Conservation (phyloP, 2,888 invertebrate genomes). For the Acrobasis repandana region DNA sequence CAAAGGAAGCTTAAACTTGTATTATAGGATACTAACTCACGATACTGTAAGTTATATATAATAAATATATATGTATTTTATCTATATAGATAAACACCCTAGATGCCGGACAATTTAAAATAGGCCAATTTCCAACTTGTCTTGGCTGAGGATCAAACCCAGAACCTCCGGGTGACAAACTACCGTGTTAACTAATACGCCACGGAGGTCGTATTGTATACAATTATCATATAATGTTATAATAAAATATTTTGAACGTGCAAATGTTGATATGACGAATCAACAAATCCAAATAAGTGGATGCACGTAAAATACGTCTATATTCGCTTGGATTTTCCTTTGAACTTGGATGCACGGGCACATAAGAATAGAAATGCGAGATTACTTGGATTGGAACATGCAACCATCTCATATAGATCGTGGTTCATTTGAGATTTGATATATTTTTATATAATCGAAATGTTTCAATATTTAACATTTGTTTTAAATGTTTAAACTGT, state of each 20-base stretch:
- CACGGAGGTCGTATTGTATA: no score
- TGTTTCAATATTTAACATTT: neutral
- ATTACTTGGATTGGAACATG: conserved; percentile 1
- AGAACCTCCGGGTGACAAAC: no score
- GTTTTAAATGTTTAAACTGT: neutral
- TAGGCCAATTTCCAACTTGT: no score
- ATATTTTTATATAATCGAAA: neutral
- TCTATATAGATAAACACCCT: no score
- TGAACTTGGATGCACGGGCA: conserved; percentile 12
- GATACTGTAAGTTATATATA: no score
- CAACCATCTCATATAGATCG: neutral
- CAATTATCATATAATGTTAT: neutral
- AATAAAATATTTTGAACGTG: conserved; percentile 2
- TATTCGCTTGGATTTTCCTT: conserved; percentile 3
- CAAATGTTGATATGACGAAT: conserved; percentile 9
- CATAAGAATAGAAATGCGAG: conserved; percentile 7
- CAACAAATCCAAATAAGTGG: conserved; percentile 1
- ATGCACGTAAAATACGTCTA: conserved; percentile 3
- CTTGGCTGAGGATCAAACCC: no score
- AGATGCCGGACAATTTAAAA: no score
- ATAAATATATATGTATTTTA: no score
- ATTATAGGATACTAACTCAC: no score
- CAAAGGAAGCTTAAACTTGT: no score
- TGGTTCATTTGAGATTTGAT: neutral
- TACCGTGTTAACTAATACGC: no score